phyloP scores from a whole-genome alignment of 1,140 invertebrate genomes.

The Drosophila sp. region DNA sequence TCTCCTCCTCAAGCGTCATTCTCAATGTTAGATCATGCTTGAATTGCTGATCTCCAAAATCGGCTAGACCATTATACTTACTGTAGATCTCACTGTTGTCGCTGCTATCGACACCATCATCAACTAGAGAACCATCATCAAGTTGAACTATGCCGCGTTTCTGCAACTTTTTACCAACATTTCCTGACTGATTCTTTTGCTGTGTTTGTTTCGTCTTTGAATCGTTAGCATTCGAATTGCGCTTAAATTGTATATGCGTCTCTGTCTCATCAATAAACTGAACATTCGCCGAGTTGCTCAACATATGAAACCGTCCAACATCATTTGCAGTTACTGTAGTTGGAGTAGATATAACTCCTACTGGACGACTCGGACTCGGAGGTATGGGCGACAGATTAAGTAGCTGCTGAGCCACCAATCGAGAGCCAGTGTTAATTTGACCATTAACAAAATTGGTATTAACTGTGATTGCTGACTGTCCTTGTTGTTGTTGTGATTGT shows the following conservation, averaged over 20 bases:
- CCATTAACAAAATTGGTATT: conserved; percentile 87
- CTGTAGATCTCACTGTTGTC: conserved; percentile 27
- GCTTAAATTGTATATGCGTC: conserved; percentile 86
- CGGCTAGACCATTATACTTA: conserved; percentile 87
- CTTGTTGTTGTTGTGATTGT: conserved; percentile 22
- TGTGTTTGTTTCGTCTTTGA: not conserved
- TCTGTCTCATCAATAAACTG: conserved; percentile 87
- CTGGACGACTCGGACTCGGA: not conserved
- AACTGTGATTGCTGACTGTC: conserved; percentile 67
- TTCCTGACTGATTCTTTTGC: conserved; percentile 50
- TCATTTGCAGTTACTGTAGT: not conserved
- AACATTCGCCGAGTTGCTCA: conserved; percentile 85
- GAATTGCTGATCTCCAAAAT: conserved; percentile 87
- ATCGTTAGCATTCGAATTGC: conserved; percentile 58
- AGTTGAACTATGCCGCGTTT: conserved; percentile 88
- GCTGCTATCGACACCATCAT: conserved; percentile 85
- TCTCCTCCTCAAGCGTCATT: conserved; percentile 81
- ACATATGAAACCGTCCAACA: conserved; percentile 82
- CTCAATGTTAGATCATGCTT: conserved; percentile 71
- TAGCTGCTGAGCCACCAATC: conserved; percentile 87
- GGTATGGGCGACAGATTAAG: conserved; percentile 43
- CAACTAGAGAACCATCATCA: conserved; percentile 88
- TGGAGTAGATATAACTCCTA: not conserved
- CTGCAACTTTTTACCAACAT: conserved; percentile 76
- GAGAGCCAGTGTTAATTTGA: conserved; percentile 86